Conservation (phyloP, 2,888 invertebrate species). For the Lasius fuliginosus region DNA sequence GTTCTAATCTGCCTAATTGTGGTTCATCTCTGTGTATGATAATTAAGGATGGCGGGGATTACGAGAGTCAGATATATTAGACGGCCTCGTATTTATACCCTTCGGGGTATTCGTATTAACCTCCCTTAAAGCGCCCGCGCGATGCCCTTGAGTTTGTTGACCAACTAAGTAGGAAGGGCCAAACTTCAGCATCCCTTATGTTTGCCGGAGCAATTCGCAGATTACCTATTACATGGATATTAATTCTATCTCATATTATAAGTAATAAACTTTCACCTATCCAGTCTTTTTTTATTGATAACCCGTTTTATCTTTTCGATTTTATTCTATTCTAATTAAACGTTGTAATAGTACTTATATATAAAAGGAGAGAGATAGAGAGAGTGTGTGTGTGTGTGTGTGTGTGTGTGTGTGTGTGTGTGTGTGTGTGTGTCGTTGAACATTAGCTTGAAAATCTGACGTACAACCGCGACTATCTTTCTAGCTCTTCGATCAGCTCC, state of each 20-base stretch:
- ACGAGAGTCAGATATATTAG: slow-evolving; percentile 47
- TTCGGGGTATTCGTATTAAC: slow-evolving; percentile 54
- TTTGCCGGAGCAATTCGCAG: slow-evolving; percentile 35
- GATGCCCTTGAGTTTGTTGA: slow-evolving; percentile 53
- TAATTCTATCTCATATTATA: neutral
- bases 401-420: too few species aligned
- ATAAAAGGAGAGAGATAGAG: neutral
- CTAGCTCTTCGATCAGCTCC: slow-evolving; percentile 31
- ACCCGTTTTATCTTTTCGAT: neutral
- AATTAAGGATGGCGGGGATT: slow-evolving; percentile 47
- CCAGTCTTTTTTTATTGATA: neutral
- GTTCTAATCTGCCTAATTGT: slow-evolving; percentile 41
- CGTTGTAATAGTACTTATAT: neutral
- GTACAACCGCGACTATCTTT: neutral
- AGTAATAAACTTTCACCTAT: neutral
- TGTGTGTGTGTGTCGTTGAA: neutral
- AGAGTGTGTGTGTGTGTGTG: neutral
- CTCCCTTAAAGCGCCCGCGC: slow-evolving; percentile 49
- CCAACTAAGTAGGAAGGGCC: slow-evolving; percentile 52
- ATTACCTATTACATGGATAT: slow-evolving; percentile 40
- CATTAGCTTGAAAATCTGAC: slow-evolving; percentile 22
- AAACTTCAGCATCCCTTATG: slow-evolving; percentile 49
- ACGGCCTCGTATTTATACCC: slow-evolving; percentile 50
- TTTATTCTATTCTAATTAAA: neutral
- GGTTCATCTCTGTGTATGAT: slow-evolving; percentile 34